Percentiles rank a stretch among this genome's conserved stretches.
phyloP scores from a whole-genome alignment of 2,888 invertebrate species.

The Tolmerus cingulatus region DNA sequence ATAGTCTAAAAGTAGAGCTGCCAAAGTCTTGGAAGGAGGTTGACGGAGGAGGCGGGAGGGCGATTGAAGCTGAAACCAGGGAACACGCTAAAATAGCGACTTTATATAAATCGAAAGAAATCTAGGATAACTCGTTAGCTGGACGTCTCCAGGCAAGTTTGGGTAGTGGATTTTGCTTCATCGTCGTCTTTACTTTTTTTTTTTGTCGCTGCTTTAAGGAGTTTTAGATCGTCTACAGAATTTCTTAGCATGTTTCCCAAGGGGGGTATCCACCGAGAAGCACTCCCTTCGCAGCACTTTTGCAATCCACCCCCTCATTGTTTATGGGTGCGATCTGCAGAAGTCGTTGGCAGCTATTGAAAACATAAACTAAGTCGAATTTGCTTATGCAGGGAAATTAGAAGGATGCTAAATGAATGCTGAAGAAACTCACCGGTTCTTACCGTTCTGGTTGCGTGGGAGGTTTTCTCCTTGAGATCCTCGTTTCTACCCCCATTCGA shows the following conservation, averaged over 20 bases:
- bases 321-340: not conserved
- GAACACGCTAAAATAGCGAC: not conserved
- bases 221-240: not conserved
- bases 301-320: not conserved
- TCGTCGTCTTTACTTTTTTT: not conserved
- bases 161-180: not conserved
- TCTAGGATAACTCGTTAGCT: not conserved
- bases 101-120: slow-evolving; percentile 20
- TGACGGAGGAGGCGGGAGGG: too few relatives aligned
- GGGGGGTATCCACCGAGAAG: not conserved
- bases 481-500: not conserved
- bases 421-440: not conserved
- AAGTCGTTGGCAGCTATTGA: slow-evolving; percentile 18
- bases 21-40: not conserved
- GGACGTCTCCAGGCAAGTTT: not conserved
- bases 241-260: not conserved
- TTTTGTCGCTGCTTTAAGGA: not conserved
- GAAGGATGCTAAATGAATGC: not conserved
- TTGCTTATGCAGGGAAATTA: slow-evolving; percentile 12
- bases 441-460: not conserved
- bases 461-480: not conserved
- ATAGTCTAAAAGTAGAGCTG: not conserved
- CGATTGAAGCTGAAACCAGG: not conserved
- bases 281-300: not conserved
- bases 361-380: slow-evolving; percentile 16